Conservation (phyloP, 2,113 vertebrate species). For the Beaufortia kweichowensis region DNA sequence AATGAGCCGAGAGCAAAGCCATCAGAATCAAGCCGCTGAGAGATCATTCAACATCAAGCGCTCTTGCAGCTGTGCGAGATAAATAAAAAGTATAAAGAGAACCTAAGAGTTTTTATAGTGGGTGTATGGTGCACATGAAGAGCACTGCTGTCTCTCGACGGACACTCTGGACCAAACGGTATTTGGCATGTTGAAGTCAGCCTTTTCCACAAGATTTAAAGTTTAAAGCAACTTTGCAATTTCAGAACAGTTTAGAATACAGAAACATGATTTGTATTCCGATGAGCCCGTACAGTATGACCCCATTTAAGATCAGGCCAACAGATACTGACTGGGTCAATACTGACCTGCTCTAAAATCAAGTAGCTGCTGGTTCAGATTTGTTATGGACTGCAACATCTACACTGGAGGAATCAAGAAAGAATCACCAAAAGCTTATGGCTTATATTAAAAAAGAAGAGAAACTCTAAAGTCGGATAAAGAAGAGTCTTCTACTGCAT, state of each 20-base stretch:
- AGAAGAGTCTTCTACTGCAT: background rate
- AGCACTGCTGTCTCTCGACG: background rate
- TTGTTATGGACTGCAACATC: background rate
- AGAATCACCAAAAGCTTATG: background rate
- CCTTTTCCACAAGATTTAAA: slow-evolving; percentile 9
- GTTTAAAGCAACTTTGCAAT: background rate
- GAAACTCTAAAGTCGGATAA: background rate
- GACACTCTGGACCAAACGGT: background rate
- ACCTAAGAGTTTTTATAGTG: slow-evolving; percentile 10
- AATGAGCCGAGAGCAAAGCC: slow-evolving; percentile 14
- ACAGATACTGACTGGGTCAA: slow-evolving; percentile 22
- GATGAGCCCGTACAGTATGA: background rate
- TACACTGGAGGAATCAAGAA: background rate
- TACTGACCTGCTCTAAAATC: background rate
- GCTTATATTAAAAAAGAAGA: background rate
- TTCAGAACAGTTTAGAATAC: background rate
- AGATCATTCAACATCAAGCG: slow-evolving; percentile 37
- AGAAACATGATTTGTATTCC: background rate
- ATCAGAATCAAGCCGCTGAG: slow-evolving; percentile 19
- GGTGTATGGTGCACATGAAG: background rate
- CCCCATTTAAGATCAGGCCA: slow-evolving; percentile 19
- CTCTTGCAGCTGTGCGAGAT: slow-evolving; percentile 32
- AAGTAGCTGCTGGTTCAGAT: background rate
- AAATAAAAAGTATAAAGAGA: slow-evolving; percentile 12
- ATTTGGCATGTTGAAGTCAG: background rate